These are phyloP conservation scores for Amphipoea oculea DNA, from an alignment of 2,888 invertebrate species.

Conservation along the genomic window DNA sequence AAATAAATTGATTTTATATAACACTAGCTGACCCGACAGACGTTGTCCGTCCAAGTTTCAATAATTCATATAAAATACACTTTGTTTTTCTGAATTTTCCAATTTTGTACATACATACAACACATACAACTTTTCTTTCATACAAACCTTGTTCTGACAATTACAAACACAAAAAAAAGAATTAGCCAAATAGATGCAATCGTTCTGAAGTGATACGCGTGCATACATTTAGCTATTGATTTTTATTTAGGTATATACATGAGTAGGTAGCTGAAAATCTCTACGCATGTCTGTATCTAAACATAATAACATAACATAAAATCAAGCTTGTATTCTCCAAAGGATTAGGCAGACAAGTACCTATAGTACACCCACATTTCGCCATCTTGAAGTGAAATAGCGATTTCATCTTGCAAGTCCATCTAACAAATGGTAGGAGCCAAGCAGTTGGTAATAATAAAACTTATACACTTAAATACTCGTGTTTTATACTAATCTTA, in stretches of 20 bases:
- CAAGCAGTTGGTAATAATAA: constrained; percentile 46
- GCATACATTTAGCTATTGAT: no score
- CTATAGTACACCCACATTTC: background rate
- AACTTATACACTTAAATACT: constrained; percentile 48
- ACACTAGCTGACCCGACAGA: no score
- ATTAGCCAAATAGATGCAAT: no score
- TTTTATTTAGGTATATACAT: no score
- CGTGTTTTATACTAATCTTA: constrained; percentile 58
- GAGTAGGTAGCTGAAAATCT: constrained; percentile 1
- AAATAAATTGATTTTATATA: background rate
- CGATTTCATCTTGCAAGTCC: constrained; percentile 16
- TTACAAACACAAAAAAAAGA: no score
- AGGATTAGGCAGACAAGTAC: background rate
- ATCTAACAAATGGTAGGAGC: constrained; percentile 41
- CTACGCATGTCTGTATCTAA: background rate
- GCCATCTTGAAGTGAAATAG: constrained; percentile 17
- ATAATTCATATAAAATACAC: no score
- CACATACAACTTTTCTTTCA: no score
- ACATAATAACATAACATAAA: background rate
- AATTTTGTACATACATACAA: no score
- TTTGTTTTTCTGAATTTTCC: no score
- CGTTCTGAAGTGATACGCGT: no score
- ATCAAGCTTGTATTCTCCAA: background rate
- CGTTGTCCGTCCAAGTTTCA: no score
- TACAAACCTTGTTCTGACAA: no score